phyloP scores from a whole-genome alignment of 2,888 invertebrate genomes.

The Drosophila eohydei region DNA sequence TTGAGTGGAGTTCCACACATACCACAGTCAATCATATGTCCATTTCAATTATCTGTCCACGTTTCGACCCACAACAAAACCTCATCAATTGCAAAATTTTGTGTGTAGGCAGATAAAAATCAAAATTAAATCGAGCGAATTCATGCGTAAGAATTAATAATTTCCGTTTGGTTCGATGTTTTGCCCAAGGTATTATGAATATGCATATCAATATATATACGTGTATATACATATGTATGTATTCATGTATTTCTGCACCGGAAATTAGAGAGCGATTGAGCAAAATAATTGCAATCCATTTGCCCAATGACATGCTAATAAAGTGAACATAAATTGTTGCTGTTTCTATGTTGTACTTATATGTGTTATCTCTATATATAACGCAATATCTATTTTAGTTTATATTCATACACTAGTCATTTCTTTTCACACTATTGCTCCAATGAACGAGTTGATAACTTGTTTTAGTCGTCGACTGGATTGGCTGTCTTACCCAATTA shows the following conservation, averaged over 20 bases:
- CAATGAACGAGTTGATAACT: not conserved
- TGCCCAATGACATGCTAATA: slow-evolving; percentile 10
- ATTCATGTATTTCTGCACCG: slow-evolving; percentile 35
- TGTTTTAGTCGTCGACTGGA: not conserved
- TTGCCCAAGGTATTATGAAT: slow-evolving; percentile 31
- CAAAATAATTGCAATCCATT: slow-evolving; percentile 33
- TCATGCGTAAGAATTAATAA: slow-evolving; percentile 77
- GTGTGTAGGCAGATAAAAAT: slow-evolving; percentile 58
- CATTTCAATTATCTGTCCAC: slow-evolving; percentile 63
- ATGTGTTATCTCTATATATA: not conserved
- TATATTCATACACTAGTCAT: no score
- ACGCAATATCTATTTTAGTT: not conserved
- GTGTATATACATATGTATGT: not conserved
- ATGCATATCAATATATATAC: slow-evolving; percentile 9
- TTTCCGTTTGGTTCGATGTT: slow-evolving; percentile 64
- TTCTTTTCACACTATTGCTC: not conserved
- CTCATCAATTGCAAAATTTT: slow-evolving; percentile 47
- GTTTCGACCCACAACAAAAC: slow-evolving; percentile 35
- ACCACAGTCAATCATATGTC: slow-evolving; percentile 12
- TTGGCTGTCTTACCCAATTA: slow-evolving; percentile 32
- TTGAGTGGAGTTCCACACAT: slow-evolving; percentile 28
- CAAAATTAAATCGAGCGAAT: slow-evolving; percentile 77
- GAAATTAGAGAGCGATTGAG: slow-evolving; percentile 45
- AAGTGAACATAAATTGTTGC: slow-evolving; percentile 1
- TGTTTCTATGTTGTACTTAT: not conserved